These are phyloP conservation scores for Tenebrio molitor DNA, from an alignment of 1,140 invertebrate genomes.

Conservation along the genomic window DNA sequence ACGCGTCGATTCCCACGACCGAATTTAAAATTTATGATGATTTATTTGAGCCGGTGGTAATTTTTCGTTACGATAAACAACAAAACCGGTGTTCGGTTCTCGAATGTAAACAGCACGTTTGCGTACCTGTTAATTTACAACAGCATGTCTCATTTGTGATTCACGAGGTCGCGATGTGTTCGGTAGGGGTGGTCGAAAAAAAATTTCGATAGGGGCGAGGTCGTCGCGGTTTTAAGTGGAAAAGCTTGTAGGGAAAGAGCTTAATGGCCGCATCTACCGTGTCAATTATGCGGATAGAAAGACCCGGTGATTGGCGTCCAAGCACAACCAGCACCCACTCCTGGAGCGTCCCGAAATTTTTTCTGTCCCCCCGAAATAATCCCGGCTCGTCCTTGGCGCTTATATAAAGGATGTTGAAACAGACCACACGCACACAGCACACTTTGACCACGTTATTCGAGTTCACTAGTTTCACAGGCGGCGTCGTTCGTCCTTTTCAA, in stretches of 20 bases:
- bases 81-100: neutral
- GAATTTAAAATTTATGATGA: constrained; percentile 22
- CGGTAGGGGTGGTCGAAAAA: too few relatives aligned
- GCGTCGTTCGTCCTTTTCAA: constrained; percentile 42
- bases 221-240: too few relatives aligned
- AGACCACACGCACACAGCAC: constrained; percentile 49
- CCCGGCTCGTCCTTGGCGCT: constrained; percentile 30
- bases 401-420: constrained; percentile 33
- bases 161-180: neutral
- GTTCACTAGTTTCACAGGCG: constrained; percentile 50
- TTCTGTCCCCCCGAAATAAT: constrained; percentile 24
- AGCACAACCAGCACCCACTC: constrained; percentile 1
- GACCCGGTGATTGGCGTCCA: neutral
- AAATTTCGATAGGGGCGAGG: too few relatives aligned
- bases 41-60: constrained; percentile 13
- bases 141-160: constrained; percentile 15
- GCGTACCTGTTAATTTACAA: constrained; percentile 24
- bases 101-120: constrained; percentile 21
- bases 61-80: constrained; percentile 15
- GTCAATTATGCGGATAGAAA: too few relatives aligned
- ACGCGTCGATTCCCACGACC: neutral
- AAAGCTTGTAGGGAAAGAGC: too few relatives aligned
- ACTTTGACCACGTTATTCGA: constrained; percentile 52
- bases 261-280: too few relatives aligned
- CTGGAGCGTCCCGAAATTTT: neutral